Conservation (phyloP, 2,113 vertebrate genomes). For the human region GRCh38 chr11:25692001-25692500, state of each 20-base stretch:
- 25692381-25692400: too few relatives aligned
- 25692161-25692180: not conserved
- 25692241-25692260: not conserved
- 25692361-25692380: too few relatives aligned
- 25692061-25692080: not conserved
- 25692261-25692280: too few relatives aligned
- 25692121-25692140: not conserved
- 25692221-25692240: not conserved
- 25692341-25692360: too few relatives aligned
- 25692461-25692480: too few relatives aligned
- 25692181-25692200: not conserved
- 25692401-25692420: too few relatives aligned
- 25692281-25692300: too few relatives aligned
- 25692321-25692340: too few relatives aligned
- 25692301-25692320: fast-evolving
- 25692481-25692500: too few relatives aligned
- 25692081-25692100: not conserved
- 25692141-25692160: not conserved
- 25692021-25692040: not conserved
- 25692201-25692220: not conserved
- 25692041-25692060: not conserved
- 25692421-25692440: not conserved
- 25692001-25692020: not conserved
- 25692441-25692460: too few relatives aligned
- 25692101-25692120: not conserved